phyloP scores from a whole-genome alignment of 2,797 vertebrate species.

The Cheirogaleus major region DNA sequence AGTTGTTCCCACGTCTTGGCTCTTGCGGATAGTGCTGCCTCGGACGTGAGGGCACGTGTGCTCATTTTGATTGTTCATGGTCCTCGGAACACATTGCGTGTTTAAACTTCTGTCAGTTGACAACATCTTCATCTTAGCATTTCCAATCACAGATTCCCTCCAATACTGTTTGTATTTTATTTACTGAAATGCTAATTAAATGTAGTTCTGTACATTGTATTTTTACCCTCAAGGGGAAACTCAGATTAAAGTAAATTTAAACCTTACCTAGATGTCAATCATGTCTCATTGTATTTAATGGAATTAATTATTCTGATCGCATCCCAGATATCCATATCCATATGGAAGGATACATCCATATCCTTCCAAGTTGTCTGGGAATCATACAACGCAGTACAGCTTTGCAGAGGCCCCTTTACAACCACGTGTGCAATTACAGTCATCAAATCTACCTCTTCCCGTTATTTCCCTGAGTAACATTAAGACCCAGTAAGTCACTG shows the following conservation, averaged over 20 bases:
- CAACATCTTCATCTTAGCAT: background rate
- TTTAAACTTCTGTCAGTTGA: background rate
- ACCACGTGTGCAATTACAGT: background rate
- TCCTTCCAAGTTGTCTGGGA: background rate
- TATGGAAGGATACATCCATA: no score
- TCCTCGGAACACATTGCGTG: background rate
- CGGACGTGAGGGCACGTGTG: fast-evolving
- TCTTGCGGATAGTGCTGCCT: fast-evolving
- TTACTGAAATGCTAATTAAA: background rate
- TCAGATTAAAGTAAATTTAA: background rate
- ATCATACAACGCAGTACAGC: background rate
- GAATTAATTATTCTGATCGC: background rate
- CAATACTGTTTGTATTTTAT: background rate
- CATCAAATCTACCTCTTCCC: background rate
- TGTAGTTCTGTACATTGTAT: background rate
- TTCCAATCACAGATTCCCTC: background rate
- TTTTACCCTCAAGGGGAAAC: background rate
- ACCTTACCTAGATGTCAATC: background rate
- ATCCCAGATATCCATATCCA: background rate
- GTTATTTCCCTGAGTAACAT: background rate
- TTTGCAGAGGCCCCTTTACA: background rate
- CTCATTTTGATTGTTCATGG: background rate
- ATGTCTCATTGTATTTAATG: background rate
- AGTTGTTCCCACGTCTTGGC: background rate
- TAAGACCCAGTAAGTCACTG: background rate